Evolutionary conservation across 1,140 invertebrate species (phyloP).

Genomic region (Berghia stephanieae): DNA sequence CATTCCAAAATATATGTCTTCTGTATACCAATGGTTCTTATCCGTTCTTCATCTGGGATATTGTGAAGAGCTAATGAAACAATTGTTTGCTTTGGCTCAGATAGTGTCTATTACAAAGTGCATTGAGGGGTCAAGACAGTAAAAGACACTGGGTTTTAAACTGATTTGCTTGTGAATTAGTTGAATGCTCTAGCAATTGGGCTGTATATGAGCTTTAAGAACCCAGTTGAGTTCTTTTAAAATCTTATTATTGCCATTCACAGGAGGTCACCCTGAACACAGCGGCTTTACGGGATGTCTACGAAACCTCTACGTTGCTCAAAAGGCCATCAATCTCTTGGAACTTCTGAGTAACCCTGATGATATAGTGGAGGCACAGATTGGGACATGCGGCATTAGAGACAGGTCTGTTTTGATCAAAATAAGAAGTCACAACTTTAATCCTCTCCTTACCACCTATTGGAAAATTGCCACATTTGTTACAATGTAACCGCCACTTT

Average conservation of each 20-base stretch:
- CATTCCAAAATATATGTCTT: no score
- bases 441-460: no score
- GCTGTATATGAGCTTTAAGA: neutral
- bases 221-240: neutral
- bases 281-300: conserved; percentile 64
- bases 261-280: conserved; percentile 54
- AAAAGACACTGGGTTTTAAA: neutral
- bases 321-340: conserved; percentile 39
- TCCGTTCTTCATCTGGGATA: no score
- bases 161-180: neutral
- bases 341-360: conserved; percentile 18
- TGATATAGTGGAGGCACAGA: conserved; percentile 42
- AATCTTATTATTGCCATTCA: neutral
- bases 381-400: conserved; percentile 61
- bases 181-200: neutral
- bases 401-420: conserved; percentile 58
- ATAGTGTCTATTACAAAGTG: no score
- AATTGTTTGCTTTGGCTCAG: no score
- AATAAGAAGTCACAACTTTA: no score
- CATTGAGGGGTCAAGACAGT: no score
- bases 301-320: conserved; percentile 53
- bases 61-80: no score
- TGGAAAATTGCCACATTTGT: no score
- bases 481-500: no score
- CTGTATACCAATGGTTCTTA: no score